Evolutionary conservation across 1,140 invertebrate genomes (phyloP), one percentile per base, ranked within the genome.

Genomic region (Pteromalus puparum): DNA sequence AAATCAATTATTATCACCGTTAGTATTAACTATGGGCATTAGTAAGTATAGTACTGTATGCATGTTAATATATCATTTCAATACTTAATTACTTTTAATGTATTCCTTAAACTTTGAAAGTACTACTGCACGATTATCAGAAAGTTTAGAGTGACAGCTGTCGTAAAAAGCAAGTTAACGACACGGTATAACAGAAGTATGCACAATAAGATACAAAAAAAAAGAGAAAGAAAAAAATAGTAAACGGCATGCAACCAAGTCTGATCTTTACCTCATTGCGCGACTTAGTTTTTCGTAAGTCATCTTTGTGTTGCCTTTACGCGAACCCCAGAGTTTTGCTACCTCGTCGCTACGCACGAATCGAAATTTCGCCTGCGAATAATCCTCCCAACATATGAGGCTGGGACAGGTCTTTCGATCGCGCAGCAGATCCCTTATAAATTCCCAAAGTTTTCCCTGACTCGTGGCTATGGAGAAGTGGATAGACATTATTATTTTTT

Each of bases 261-360:
- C 72, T 79, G n/a, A 82, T 65, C 84, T 87, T 91, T 93, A 97
- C 95, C 98, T 95, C 97, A 99, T 98, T 9, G 98, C 98, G 88
- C 98, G 92, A 92, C 97, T 98, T 85, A 98, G 95, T 92, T 99
- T 99, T 90, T 98, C 98, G 90, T 98, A 99, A 24, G 97, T 98
- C 98, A 98, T 98, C 89, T 96, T 95, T 38, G 96, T 95, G 90
- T 99, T 98, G 90, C 97, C 96, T 90, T 98, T 98, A 88, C 95
- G 94, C 34, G 95, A 94, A 0, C 97, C 98, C 98, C 98, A 98
- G 83, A 98, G 94, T 88, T 97, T 95, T 1, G 97, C 97, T 2
- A 98, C 97, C 89, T 97, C 96, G 86, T 98, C 97, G n/a, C 97
- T 97, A 87, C 97, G 95, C 1, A 98, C 97, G 87, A 98, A 98